A percentile compares a stretch with the other conserved stretches of the same genome.
Conservation (phyloP, 2,888 invertebrate genomes). For the Metallyticus violacea region DNA sequence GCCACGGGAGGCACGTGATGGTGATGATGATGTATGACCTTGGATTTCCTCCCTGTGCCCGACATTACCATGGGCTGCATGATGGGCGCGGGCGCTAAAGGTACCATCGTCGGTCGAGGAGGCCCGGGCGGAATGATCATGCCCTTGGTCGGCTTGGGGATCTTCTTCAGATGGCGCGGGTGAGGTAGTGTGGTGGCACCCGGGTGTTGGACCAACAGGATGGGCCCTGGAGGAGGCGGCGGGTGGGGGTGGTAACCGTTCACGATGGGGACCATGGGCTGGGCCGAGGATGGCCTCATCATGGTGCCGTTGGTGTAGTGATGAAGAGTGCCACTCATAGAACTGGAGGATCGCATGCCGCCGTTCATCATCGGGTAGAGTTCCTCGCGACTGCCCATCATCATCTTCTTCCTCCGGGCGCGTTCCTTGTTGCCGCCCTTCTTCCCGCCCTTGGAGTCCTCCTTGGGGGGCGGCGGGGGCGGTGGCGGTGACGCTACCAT, state of each 20-base stretch:
- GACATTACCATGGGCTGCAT: slow-evolving; percentile 37
- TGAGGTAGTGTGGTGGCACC: slow-evolving; percentile 41
- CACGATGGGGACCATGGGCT: not conserved
- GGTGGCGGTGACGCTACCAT: slow-evolving; percentile 76
- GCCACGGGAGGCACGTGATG: slow-evolving; percentile 46
- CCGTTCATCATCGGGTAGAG: slow-evolving; percentile 55
- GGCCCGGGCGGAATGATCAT: slow-evolving; percentile 31
- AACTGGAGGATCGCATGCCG: slow-evolving; percentile 36
- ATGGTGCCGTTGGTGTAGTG: slow-evolving; percentile 41
- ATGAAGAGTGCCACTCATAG: slow-evolving; percentile 38
- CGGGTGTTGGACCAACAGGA: slow-evolving; percentile 23
- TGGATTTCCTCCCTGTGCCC: slow-evolving; percentile 32
- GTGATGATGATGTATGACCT: slow-evolving; percentile 29
- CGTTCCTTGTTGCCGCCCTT: slow-evolving; percentile 46
- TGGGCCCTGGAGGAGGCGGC: not conserved
- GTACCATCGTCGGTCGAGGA: not conserved
- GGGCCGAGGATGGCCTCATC: slow-evolving; percentile 22
- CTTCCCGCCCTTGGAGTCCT: slow-evolving; percentile 62
- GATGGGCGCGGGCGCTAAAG: slow-evolving; percentile 30
- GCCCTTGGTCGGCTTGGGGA: slow-evolving; percentile 31
- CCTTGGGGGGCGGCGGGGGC: slow-evolving; percentile 71
- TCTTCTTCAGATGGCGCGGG: slow-evolving; percentile 36
- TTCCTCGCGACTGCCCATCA: slow-evolving; percentile 58
- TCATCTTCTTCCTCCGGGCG: slow-evolving; percentile 56
- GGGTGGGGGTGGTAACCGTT: slow-evolving; percentile 21